Base-by-base conservation (phyloP, 2,113 vertebrate genomes). In the Pollachius pollachius region DNA sequence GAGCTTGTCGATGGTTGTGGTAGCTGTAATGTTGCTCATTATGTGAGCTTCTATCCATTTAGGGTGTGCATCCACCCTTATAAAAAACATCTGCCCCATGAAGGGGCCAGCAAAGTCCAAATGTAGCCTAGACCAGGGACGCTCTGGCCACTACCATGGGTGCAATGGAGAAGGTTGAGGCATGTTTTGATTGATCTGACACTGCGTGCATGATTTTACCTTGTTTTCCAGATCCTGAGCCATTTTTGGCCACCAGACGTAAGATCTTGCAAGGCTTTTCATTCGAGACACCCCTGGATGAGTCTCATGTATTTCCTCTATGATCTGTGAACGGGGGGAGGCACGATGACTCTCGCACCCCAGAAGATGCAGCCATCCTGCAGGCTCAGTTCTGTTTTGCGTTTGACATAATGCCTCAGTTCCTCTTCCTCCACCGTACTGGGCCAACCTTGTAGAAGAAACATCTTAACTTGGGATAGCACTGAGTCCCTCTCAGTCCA, bases 101-200 rank as follows among this genome's bases (percentile, higher is more conserved):
- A 75, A 76, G 0, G 63, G 73, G 1, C 73, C 73, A 54, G 62
- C 68, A 65, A 65, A 75, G 19, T 74, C 72, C 54, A 69, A 1
- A 59, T 69, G 72, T 9, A 71, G 25, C 15, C 64, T 70, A 52
- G 62, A 75, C 73, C 67, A 75, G 2, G 52, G 62, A 1, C n/a
- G 58, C 52, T 64, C 48, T 8, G 52, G 68, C 59, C 68, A 71
- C 6, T 69, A 23, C 67, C 66, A 74, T 3, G 59, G 52, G 0
- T 64, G 60, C 13, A 59, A 25, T 1, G 18, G 25, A 5, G 19
- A 41, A 12, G 30, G 48, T 37, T 37, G 11, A 11, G 61, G n/a
- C 48, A 64, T 56, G 13, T 65, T 59, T 16, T 74, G 67, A 19
- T 64, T 63, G 15, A n/a, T 17, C 57, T 69, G 67, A n/a, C 62